phyloP scores from a whole-genome alignment of 2,797 vertebrate genomes.

The Gymnothorax reevesii region DNA sequence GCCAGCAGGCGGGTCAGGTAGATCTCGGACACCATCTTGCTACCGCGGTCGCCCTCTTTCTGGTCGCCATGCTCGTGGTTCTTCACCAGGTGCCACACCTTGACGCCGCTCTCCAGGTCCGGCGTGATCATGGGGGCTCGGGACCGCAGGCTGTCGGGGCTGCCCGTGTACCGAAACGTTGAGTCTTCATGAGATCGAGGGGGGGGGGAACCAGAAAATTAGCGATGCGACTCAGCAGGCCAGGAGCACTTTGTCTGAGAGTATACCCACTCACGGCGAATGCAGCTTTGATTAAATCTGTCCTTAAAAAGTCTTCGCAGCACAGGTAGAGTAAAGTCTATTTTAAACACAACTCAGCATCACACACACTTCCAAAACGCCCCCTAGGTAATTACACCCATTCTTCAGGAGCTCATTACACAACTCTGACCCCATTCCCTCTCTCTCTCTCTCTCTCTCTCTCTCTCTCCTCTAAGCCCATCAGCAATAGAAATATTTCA shows the following conservation, averaged over 20 bases:
- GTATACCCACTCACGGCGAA: not conserved
- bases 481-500: constrained; percentile 38
- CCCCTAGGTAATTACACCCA: constrained; percentile 34
- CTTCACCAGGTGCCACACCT: constrained; percentile 98
- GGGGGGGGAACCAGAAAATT: constrained; percentile 26
- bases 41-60: constrained; percentile 95
- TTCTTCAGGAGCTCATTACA: constrained; percentile 48
- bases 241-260: constrained; percentile 5
- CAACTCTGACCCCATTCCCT: constrained; percentile 30
- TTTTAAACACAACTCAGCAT: not conserved
- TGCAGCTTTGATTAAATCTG: not conserved
- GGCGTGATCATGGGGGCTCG: constrained; percentile 98
- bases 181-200: constrained; percentile 83
- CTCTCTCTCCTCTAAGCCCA: constrained; percentile 31
- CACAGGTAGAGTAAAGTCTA: not conserved
- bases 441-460: constrained; percentile 25
- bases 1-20: constrained; percentile 94
- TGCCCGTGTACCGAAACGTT: constrained; percentile 94
- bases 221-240: not conserved
- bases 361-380: constrained; percentile 13
- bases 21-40: constrained; percentile 99
- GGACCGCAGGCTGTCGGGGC: constrained; percentile 95
- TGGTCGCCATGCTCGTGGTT: constrained; percentile 98
- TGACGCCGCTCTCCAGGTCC: constrained; percentile 93
- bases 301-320: not conserved